These are phyloP conservation scores for Hemicordylus capensis DNA, from an alignment of 2,113 vertebrate species.

Conservation along the genomic window DNA sequence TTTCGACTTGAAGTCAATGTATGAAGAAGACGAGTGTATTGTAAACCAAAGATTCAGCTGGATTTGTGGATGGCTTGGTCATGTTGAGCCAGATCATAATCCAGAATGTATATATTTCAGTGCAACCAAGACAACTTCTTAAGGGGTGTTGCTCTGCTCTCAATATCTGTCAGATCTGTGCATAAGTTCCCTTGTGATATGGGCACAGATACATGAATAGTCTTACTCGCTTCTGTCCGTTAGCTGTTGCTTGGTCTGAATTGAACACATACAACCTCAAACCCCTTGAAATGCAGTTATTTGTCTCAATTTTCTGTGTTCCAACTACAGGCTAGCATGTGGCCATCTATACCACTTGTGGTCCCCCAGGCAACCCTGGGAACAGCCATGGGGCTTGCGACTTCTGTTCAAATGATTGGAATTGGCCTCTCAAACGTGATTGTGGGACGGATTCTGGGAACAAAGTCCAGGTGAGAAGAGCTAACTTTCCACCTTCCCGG, in stretches of 20 bases:
- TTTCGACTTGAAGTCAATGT: neutral
- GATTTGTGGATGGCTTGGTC: neutral
- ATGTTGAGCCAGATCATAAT: neutral
- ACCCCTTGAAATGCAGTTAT: neutral
- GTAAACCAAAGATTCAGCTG: neutral
- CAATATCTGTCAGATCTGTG: neutral
- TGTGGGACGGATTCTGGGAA: conserved; percentile 82
- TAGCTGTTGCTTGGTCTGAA: neutral
- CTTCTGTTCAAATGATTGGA: conserved; percentile 83
- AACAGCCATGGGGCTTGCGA: conserved; percentile 83
- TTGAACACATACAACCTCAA: neutral
- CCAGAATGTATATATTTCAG: neutral
- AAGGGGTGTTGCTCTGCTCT: neutral
- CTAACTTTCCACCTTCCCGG: neutral
- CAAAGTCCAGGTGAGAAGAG: conserved; percentile 73
- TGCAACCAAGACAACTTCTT: neutral
- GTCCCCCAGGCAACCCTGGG: conserved; percentile 82
- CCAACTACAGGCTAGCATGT: conserved; percentile 78
- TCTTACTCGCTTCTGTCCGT: neutral
- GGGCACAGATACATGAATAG: no score
- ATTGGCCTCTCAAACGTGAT: conserved; percentile 82
- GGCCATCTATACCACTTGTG: conserved; percentile 84
- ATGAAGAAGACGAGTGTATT: neutral
- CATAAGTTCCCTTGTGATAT: no score
- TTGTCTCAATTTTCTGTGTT: neutral